Base-by-base conservation (phyloP, 2,797 vertebrate genomes). In the Eospalax fontanierii region DNA sequence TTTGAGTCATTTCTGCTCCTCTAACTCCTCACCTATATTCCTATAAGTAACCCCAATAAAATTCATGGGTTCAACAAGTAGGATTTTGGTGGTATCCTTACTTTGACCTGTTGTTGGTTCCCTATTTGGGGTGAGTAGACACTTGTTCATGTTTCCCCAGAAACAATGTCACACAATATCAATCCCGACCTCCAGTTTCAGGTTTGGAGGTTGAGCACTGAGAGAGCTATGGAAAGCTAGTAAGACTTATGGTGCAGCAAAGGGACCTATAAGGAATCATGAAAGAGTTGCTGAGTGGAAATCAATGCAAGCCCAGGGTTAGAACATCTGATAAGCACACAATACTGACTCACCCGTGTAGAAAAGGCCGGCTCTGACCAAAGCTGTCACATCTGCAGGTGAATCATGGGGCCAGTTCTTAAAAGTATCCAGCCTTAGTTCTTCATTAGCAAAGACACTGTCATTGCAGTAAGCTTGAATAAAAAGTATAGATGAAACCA, bases 371-470 rank as follows among this genome's bases (percentile, higher is more conserved):
- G 91, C 89, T 87, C 22, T 95, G 74, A 75, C 94, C 74, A 97
- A 73, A 76, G 63, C 89, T 35, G 79, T 10, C 43, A 18, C 54
- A 40, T 2, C 73, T 11, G 0, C 0, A 2, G 38, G 9, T 30
- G 61, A 87, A 0, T 50, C 6, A 0, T 26, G 89, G 46, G 86
- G 78, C 93, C 94, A 93, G 14, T 57, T 71, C 86, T 90, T 93
- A 59, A 96, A 92, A 14, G 94, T 91, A 6, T 92, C 54, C 82
- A 43, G 66, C 26, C 82, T 40, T 28, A 93, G 82, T 24, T 85
- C 93, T 85, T 95, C 89, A 35, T 93, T 46, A 81, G 89, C 93
- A 19, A 96, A 97, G 95, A 96, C 57, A 18, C 63, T 95, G 68
- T 93, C 61, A 30, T 63, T 95, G 71, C 70, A 26, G 2, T 95